Conservation (phyloP, 2,888 invertebrate genomes). For the Anodontia alba region DNA sequence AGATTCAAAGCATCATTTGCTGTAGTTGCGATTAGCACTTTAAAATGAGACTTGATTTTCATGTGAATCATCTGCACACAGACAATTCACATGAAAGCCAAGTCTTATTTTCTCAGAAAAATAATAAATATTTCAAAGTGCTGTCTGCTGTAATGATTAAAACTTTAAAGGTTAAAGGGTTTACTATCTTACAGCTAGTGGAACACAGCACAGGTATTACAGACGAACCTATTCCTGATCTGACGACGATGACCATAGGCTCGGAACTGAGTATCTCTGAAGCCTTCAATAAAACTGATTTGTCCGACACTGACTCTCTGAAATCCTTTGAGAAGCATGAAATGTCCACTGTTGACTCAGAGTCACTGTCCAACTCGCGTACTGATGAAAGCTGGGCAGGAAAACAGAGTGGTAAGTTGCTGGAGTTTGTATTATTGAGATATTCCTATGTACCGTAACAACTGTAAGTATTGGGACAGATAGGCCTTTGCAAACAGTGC, state of each 20-base stretch:
- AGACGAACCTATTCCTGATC: conserved; percentile 64
- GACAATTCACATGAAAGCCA: too few species aligned
- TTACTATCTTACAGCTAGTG: conserved; percentile 56
- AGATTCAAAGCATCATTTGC: too few species aligned
- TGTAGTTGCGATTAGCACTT: too few species aligned
- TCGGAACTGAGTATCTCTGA: conserved; percentile 63
- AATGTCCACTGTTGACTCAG: conserved; percentile 42
- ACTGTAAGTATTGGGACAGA: too few species aligned
- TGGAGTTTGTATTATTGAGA: too few species aligned
- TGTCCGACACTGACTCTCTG: conserved; percentile 61
- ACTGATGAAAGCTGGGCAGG: conserved; percentile 34
- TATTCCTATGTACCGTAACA: not conserved
- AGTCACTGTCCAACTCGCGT: conserved; percentile 23
- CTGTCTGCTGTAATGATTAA: too few species aligned
- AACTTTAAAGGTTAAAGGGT: too few species aligned
- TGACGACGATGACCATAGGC: conserved; percentile 63
- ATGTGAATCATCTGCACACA: too few species aligned
- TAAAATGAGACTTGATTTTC: too few species aligned
- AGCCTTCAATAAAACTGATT: conserved; percentile 51
- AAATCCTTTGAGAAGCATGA: conserved; percentile 72
- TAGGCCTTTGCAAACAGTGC: too few species aligned
- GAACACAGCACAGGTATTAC: conserved; percentile 65
- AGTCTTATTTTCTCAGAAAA: too few species aligned
- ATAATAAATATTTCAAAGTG: too few species aligned
- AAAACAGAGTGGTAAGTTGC: conserved; percentile 23